A percentile compares a stretch with the other conserved stretches of the same genome.
Conservation (phyloP, 1,140 invertebrate genomes). For the Lutraria rhynchaena region DNA sequence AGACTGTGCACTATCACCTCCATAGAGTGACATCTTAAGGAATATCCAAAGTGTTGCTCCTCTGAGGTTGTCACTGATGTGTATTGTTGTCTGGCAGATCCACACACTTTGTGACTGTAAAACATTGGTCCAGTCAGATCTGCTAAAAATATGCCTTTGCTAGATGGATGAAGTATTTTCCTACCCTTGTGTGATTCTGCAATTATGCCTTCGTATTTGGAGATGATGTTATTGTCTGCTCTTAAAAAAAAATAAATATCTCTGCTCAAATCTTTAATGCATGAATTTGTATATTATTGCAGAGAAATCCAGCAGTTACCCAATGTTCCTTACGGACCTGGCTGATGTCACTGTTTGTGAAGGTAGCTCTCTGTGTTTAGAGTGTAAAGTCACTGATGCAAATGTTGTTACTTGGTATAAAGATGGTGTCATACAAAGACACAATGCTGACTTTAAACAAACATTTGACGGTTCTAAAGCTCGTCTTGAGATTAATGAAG, state of each 20-base stretch:
- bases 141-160: neutral
- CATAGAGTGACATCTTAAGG: too few species aligned
- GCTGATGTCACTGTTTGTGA: conserved; percentile 67
- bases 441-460: conserved; percentile 74
- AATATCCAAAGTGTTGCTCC: neutral
- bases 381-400: conserved; percentile 65
- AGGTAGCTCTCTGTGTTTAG: conserved; percentile 67
- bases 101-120: neutral
- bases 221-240: too few species aligned
- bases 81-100: neutral
- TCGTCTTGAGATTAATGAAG: conserved; percentile 72
- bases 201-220: too few species aligned
- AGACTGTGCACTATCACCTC: too few species aligned
- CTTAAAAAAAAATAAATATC: too few species aligned
- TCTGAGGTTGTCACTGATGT: neutral
- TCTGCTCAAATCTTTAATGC: too few species aligned
- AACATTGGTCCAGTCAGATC: neutral
- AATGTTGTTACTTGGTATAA: conserved; percentile 73
- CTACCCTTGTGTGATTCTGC: too few species aligned
- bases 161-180: too few species aligned
- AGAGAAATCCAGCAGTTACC: conserved; percentile 59
- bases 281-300: conserved; percentile 14
- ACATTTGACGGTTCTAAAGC: conserved; percentile 72
- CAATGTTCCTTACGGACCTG: conserved; percentile 62
- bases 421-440: conserved; percentile 68